Base-by-base conservation (phyloP, 92 coral and sea anemone species). In the Palythoa grandis region DNA sequence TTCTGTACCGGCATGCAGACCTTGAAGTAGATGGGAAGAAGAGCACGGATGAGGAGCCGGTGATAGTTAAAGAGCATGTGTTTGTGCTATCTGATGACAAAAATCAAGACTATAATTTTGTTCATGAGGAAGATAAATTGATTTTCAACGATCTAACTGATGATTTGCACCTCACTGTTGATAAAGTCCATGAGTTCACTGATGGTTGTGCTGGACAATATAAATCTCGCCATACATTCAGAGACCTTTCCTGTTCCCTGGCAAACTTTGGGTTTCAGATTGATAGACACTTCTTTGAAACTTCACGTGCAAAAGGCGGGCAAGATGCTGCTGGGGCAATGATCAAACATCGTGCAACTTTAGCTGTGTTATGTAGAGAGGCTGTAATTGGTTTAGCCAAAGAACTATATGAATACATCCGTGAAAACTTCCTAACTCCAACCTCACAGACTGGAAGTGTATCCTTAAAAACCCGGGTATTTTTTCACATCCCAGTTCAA, bases 241-340 rank as follows among this genome's bases (percentile, higher is more conserved):
- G 77, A 40, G 58, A 72, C 17, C 56, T 72, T 14, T 43, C 77
- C 8, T 72, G 77, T 17, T 72, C 29, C 13, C 9, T 72, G 11
- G 56, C 54, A 4, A 56, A 72, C 25, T 72, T 72, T 43, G 77
- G 58, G 0, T 43, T 14, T 9, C 77, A 72, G 9, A 29, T 72
- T 3, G 77, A 72, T 6, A 24, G 77, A 1, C 77, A 72, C 3
- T 72, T 38, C 9, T 47, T 73, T 43, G 57, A 73, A 4, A 72
- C 77, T 3, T 73, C 54, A 11, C 76, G 29, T 11, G 65, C 20
- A 12, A 38, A 73, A 9, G 77, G 54, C 0, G 58, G 40, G 1
- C 77, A 73, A 10, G 77, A 73, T 74, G 78, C 78, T 74, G 78
- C 78, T 2, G 78, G 78, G 3, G 78, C 78, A 4, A 74, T 47